Evolutionary conservation across 1,140 invertebrate species (phyloP).

Genomic region (Cydia strobilella): DNA sequence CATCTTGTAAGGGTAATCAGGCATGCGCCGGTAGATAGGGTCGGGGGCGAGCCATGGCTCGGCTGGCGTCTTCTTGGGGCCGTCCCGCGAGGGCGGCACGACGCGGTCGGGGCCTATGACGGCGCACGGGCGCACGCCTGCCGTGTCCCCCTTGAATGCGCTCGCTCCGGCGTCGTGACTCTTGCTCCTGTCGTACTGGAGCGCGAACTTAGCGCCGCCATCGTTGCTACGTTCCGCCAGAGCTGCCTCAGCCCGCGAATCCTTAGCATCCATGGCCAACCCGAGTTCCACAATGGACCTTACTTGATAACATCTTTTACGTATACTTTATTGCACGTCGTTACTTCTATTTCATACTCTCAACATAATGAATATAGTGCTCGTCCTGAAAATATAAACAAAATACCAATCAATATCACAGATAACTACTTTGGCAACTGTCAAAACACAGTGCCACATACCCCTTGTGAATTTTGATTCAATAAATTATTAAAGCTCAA

Average conservation of each 20-base stretch:
- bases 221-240: conserved; percentile 59
- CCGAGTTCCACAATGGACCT: conserved; percentile 40
- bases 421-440: conserved; percentile 66
- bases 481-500: conserved; percentile 27
- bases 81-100: conserved; percentile 49
- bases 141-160: conserved; percentile 66
- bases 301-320: conserved; percentile 38
- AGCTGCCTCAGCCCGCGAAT: conserved; percentile 60
- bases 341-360: conserved; percentile 11
- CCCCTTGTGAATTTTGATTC: conserved; percentile 37
- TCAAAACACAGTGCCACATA: conserved; percentile 79
- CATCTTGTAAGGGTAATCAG: conserved; percentile 64
- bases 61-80: conserved; percentile 54
- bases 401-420: conserved; percentile 55
- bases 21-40: conserved; percentile 54
- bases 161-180: conserved; percentile 66
- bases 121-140: conserved; percentile 68
- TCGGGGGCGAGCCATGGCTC: conserved; percentile 63
- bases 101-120: conserved; percentile 76
- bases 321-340: conserved; percentile 28
- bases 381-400: conserved; percentile 76
- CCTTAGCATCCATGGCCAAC: conserved; percentile 72
- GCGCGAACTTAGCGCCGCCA: conserved; percentile 59
- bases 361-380: conserved; percentile 38
- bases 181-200: conserved; percentile 60